phyloP scores from a whole-genome alignment of 1,140 invertebrate genomes.

The Dendroctonus ponderosae region DNA sequence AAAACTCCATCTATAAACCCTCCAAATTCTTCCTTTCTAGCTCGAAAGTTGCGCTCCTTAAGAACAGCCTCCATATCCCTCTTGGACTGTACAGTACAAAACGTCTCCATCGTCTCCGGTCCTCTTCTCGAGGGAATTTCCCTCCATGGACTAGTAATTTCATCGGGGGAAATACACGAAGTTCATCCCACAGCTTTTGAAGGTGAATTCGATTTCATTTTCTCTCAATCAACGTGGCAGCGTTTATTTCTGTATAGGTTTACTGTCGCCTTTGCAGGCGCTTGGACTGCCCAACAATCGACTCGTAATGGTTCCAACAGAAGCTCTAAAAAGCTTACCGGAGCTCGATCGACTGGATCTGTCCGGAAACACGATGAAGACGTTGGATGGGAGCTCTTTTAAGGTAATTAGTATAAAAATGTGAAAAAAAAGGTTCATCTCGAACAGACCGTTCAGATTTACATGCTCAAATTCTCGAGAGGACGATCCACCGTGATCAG shows the following conservation, averaged over 20 bases:
- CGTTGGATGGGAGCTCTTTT: conserved; percentile 61
- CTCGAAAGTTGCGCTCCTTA: conserved; percentile 54
- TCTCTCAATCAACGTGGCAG: too few relatives aligned
- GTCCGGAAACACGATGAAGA: conserved; percentile 75
- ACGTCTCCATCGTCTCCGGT: conserved; percentile 64
- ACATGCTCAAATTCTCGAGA: too few relatives aligned
- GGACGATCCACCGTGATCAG: too few relatives aligned
- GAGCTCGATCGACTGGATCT: conserved; percentile 73
- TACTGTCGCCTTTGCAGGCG: conserved; percentile 68
- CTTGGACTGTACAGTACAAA: conserved; percentile 72
- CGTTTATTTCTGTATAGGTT: conserved; percentile 46
- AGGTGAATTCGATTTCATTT: conserved; percentile 9
- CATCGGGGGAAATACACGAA: conserved; percentile 69
- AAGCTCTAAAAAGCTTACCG: conserved; percentile 61
- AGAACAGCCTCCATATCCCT: conserved; percentile 67
- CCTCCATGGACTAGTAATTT: conserved; percentile 76
- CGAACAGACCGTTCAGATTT: too few relatives aligned
- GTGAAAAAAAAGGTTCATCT: too few relatives aligned
- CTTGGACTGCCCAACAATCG: conserved; percentile 77
- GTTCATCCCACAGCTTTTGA: conserved; percentile 70
- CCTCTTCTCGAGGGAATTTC: conserved; percentile 69
- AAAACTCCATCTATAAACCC: too few relatives aligned
- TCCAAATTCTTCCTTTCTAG: conserved; percentile 47
- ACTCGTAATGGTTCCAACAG: conserved; percentile 67
- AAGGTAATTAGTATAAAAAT: conserved; percentile 28